Percentiles rank a stretch among this genome's conserved stretches.
These are phyloP conservation scores for Lasius platythorax DNA, from an alignment of 2,888 invertebrate genomes.

Conservation along the genomic window DNA sequence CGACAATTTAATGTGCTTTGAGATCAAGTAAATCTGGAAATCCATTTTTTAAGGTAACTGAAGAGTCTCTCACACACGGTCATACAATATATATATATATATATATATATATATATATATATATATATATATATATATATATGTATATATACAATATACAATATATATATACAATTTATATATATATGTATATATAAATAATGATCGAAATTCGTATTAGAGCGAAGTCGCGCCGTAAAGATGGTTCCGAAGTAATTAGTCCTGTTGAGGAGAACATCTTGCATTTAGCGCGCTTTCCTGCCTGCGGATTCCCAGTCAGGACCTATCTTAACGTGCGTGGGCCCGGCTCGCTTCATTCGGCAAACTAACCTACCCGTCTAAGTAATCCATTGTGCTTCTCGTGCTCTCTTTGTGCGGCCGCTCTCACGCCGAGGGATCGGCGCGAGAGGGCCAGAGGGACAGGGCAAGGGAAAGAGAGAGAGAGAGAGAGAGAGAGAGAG, in stretches of 20 bases:
- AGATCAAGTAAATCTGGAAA: no score
- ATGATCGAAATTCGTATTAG: neutral
- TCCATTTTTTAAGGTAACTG: neutral
- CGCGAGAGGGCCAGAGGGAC: slow-evolving; percentile 73
- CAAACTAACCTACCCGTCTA: slow-evolving; percentile 84
- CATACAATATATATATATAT: no score
- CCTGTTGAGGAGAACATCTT: slow-evolving; percentile 55
- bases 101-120: no score
- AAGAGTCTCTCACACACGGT: no score
- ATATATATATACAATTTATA: neutral
- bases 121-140: no score
- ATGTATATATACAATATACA: no score
- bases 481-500: slow-evolving; percentile 36
- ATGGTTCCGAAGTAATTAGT: neutral
- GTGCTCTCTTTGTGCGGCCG: slow-evolving; percentile 81
- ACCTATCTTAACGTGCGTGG: slow-evolving; percentile 84
- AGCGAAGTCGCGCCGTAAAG: neutral
- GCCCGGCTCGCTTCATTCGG: slow-evolving; percentile 79
- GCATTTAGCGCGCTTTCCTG: slow-evolving; percentile 72
- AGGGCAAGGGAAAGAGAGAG: slow-evolving; percentile 65
- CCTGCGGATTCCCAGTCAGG: slow-evolving; percentile 79
- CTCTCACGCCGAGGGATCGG: slow-evolving; percentile 80
- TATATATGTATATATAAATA: neutral
- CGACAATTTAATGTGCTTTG: no score
- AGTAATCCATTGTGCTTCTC: slow-evolving; percentile 84